phyloP scores from a whole-genome alignment of 2,888 invertebrate species.

The Boloria selene region DNA sequence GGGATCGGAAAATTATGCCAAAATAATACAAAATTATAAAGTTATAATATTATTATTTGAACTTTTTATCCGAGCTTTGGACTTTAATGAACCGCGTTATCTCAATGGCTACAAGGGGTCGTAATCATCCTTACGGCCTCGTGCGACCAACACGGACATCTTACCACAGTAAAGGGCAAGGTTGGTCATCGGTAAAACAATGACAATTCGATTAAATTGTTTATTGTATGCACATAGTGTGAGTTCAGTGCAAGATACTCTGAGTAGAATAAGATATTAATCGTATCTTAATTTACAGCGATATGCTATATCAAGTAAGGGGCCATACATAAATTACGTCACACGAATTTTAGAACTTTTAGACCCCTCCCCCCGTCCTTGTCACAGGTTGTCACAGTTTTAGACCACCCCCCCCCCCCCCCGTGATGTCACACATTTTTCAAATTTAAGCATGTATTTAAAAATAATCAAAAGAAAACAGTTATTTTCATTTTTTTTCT shows the following conservation, averaged over 20 bases:
- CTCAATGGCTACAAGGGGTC: conserved; percentile 9
- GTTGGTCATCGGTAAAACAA: conserved; percentile 28
- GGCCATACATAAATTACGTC: too few species aligned
- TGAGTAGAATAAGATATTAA: neutral
- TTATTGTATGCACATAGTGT: conserved; percentile 12
- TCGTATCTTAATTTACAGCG: neutral
- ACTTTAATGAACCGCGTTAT: conserved; percentile 26
- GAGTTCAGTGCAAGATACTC: conserved; percentile 6
- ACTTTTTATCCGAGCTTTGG: conserved; percentile 1
- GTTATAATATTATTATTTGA: neutral
- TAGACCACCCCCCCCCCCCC: too few species aligned
- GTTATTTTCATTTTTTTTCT: too few species aligned
- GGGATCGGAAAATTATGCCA: too few species aligned
- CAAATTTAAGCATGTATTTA: too few species aligned
- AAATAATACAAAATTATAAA: too few species aligned
- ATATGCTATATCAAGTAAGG: neutral
- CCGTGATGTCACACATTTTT: too few species aligned
- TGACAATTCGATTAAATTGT: conserved; percentile 23
- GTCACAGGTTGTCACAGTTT: too few species aligned
- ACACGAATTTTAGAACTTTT: too few species aligned
- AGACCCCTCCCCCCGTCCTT: too few species aligned
- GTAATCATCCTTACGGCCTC: conserved; percentile 26
- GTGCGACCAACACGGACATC: conserved; percentile 25
- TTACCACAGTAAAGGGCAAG: conserved; percentile 32
- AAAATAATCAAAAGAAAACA: too few species aligned